Percentiles rank a stretch among this genome's conserved stretches.
Evolutionary conservation across 1,140 invertebrate species (phyloP).

Genomic region (Nylanderia fulva): DNA sequence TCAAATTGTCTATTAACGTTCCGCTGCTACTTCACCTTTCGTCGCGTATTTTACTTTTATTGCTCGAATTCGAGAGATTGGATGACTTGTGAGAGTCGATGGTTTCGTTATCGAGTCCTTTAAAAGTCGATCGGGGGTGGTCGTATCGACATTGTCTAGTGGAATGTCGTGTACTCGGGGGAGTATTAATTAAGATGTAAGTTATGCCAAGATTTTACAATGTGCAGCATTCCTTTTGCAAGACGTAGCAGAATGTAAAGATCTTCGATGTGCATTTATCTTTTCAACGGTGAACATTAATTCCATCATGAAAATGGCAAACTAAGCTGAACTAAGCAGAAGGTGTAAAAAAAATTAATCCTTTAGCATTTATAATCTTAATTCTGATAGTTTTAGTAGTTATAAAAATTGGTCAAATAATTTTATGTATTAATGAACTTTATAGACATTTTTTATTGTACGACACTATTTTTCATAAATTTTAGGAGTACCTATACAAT

Average conservation of each 20-base stretch:
- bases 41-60: conserved; percentile 46
- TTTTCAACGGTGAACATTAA: conserved; percentile 23
- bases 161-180: not conserved
- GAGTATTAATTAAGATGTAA: conserved; percentile 51
- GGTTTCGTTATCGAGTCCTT: conserved; percentile 27
- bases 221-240: conserved; percentile 21
- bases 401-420: not conserved
- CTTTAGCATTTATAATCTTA: not conserved
- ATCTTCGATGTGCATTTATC: conserved; percentile 21
- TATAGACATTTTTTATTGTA: not conserved
- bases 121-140: conserved; percentile 18
- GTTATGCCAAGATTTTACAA: conserved; percentile 30
- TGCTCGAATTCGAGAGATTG: conserved; percentile 11
- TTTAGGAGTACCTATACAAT: not conserved
- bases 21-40: not conserved
- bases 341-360: conserved; percentile 1
- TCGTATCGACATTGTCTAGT: not conserved
- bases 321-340: not conserved
- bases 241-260: conserved; percentile 23
- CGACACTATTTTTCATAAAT: not conserved
- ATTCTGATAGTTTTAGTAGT: not conserved
- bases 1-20: conserved; percentile 50
- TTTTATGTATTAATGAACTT: not conserved
- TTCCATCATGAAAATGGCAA: not conserved
- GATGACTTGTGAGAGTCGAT: not conserved